A percentile compares a stretch with the other conserved stretches of the same genome.
These are phyloP conservation scores for Ctenosaura bakeri DNA, from an alignment of 2,797 vertebrate genomes.

Conservation along the genomic window DNA sequence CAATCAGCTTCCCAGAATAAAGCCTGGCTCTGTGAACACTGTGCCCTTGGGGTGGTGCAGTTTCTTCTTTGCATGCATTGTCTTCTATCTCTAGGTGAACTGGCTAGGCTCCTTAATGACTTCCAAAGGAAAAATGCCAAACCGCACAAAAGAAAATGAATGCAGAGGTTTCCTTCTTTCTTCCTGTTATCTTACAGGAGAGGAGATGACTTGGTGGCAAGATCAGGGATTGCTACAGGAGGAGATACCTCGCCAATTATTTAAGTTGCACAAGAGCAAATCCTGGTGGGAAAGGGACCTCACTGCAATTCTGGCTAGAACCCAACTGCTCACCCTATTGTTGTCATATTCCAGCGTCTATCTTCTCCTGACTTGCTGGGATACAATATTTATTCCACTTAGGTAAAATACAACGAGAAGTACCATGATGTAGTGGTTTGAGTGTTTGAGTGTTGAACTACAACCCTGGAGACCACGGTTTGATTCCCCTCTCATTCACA, in stretches of 20 bases:
- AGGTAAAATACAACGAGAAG: background rate
- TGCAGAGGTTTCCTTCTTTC: constrained; percentile 55
- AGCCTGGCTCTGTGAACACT: constrained; percentile 21
- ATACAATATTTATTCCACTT: background rate
- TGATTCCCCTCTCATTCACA: no score
- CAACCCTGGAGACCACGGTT: no score
- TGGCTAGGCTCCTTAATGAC: constrained; percentile 27
- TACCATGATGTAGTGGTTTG: no score
- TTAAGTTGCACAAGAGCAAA: constrained; percentile 44
- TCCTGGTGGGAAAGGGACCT: background rate
- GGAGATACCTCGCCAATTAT: constrained; percentile 56
- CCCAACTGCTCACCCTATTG: constrained; percentile 52
- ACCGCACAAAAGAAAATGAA: constrained; percentile 52
- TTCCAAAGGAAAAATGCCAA: constrained; percentile 62
- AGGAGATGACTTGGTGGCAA: constrained; percentile 65
- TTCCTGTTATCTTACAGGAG: constrained; percentile 57
- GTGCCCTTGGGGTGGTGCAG: background rate
- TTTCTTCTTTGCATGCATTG: constrained; percentile 40
- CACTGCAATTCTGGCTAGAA: constrained; percentile 42
- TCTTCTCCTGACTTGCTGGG: constrained; percentile 31
- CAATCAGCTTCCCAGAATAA: background rate
- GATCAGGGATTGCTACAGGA: constrained; percentile 55
- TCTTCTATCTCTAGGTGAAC: constrained; percentile 59
- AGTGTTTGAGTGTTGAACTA: no score
- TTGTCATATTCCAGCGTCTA: constrained; percentile 32